Evolutionary conservation across 1,140 invertebrate genomes (phyloP), one percentile per base, ranked within the genome.

Genomic region (Mylabris phalerata): DNA sequence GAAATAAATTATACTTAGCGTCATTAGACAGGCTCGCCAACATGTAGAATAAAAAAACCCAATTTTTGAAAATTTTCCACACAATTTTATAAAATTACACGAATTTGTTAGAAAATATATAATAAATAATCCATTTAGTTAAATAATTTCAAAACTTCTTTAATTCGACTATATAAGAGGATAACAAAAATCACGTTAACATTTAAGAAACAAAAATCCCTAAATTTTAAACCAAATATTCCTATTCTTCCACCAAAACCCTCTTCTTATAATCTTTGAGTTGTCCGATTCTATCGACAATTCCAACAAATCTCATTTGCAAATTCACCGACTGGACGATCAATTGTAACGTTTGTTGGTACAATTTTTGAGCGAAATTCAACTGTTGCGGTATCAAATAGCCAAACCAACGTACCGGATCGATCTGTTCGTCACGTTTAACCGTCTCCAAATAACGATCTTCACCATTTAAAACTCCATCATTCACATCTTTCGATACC

Each of bases 381-480:
- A 90, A 75, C 73, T 82, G 84, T 66, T 86, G 82, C 2, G 87
- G 86, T 0, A 87, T 83, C 39, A 90, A 71, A 50, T 87, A 78
- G 9, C 88, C 87, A 76, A 90, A 90, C 86, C 87, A 89, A 57
- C 82, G 82, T 19, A 88, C 71, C 3, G 87, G 86, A 73, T 88
- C 82, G 19, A 71, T 66, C 48, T 66, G 61, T 32, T 62, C 67
- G 24, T 80, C 68, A 48, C 74, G 74, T 54, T 67, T 67, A 5
- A 57, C 57, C 7, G 77, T 64, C 61, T 75, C 72, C 27, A 70
- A 57, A 44, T 70, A 59, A 46, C 64, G 63, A 13, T 19, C 69
- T 25, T 66, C 71, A 2, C 19, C 1, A 19, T 19, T 5, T 74
- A 55, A 6, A 73, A 69, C 65, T 76, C 70, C 39, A 10, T 40